phyloP scores from a whole-genome alignment of 2,888 invertebrate genomes.

The Pristionchus exspectatus region DNA sequence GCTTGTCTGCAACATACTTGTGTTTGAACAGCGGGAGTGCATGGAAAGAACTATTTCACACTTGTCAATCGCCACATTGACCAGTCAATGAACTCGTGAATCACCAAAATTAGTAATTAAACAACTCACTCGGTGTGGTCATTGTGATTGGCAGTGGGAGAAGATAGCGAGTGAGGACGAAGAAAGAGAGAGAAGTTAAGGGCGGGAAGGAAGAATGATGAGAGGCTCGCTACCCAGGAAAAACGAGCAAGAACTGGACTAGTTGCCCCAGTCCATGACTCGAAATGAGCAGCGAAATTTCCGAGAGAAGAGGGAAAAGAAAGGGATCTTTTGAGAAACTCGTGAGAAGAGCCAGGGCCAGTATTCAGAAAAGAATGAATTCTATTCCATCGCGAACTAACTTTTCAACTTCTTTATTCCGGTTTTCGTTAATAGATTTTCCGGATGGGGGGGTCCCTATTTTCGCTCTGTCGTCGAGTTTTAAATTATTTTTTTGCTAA shows the following conservation, averaged over 20 bases:
- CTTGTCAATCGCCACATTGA: background rate
- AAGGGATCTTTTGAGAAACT: background rate
- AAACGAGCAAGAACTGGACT: constrained; percentile 28
- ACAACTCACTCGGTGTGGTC: constrained; percentile 50
- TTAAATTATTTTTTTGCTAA: background rate
- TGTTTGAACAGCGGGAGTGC: constrained; percentile 17
- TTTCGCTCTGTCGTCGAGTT: background rate
- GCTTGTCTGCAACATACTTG: background rate
- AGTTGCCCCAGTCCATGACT: constrained; percentile 31
- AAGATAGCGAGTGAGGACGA: background rate
- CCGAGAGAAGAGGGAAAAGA: background rate
- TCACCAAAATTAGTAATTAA: background rate
- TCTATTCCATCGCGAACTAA: background rate
- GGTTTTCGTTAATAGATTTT: too few species aligned
- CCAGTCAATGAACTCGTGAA: background rate
- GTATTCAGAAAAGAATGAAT: background rate
- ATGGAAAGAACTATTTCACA: background rate
- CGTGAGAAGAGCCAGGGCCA: background rate
- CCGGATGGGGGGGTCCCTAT: background rate
- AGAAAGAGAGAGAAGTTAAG: constrained; percentile 8
- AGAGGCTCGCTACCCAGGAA: background rate
- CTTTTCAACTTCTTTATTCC: background rate
- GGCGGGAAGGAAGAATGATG: constrained; percentile 10
- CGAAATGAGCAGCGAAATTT: constrained; percentile 36
- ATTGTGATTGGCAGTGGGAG: constrained; percentile 31